These are phyloP conservation scores for Bombyx huttoni DNA, from an alignment of 2,888 invertebrate genomes.

Conservation along the genomic window DNA sequence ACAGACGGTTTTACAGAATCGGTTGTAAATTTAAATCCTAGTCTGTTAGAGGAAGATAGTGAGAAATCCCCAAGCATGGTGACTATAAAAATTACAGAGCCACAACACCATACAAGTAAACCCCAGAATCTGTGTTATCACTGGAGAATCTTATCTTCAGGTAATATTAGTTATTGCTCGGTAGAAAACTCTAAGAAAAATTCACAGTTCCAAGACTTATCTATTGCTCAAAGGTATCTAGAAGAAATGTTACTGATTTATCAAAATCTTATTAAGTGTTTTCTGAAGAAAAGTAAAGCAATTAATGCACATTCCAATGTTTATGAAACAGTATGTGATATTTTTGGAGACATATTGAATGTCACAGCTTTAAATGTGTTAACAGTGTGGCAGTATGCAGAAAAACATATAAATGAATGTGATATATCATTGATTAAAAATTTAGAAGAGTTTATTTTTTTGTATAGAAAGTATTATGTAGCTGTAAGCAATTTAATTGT, in stretches of 20 bases:
- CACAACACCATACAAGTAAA: constrained; percentile 37
- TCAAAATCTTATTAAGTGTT: constrained; percentile 74
- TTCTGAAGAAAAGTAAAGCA: constrained; percentile 75
- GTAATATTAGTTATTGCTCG: constrained; percentile 60
- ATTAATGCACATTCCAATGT: constrained; percentile 69
- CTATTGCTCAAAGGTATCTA: constrained; percentile 78
- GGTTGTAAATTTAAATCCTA: constrained; percentile 52
- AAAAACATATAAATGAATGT: constrained; percentile 75
- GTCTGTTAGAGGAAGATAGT: constrained; percentile 19
- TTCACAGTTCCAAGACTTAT: constrained; percentile 66
- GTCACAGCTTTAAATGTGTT: constrained; percentile 78
- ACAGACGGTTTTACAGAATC: constrained; percentile 55
- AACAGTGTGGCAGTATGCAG: constrained; percentile 78
- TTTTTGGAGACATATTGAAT: constrained; percentile 78
- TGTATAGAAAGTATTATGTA: constrained; percentile 80
- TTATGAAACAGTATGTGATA: constrained; percentile 76
- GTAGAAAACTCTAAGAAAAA: constrained; percentile 45
- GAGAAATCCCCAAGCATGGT: constrained; percentile 30
- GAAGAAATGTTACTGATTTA: constrained; percentile 78
- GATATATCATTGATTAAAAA: constrained; percentile 79
- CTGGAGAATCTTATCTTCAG: constrained; percentile 61
- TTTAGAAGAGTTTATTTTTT: constrained; percentile 79
- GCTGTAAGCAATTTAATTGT: constrained; percentile 81
- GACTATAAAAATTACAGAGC: constrained; percentile 27
- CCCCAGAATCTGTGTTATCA: constrained; percentile 59